Evolutionary conservation across 1,140 invertebrate genomes (phyloP), one percentile per base, ranked within the genome.

Genomic region (Zaprionus lachaisei): DNA sequence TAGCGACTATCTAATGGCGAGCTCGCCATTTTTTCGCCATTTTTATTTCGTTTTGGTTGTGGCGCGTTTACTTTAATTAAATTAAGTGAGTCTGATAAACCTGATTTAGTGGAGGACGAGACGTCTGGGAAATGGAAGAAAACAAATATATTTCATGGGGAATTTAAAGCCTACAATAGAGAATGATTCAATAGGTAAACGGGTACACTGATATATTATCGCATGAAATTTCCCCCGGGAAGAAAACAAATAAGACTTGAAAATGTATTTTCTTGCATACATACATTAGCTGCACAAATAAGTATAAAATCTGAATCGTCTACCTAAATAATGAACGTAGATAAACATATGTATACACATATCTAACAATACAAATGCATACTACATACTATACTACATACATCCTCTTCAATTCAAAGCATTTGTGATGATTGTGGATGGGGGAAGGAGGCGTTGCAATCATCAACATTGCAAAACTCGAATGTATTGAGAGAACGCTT

Each of bases 21-120:
- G 7, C 3, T 47, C n/a, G 41, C 41, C 17, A 44, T 44, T 26
- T 57, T 57, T 56, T 56, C 4, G 54, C 20, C 54, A 31, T 31
- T 56, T 57, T 34, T 26, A 1, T 17, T 47, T 17, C 41, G 6
- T n/a, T 44, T 44, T 44, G 4, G 12, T 14, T 6, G 28, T 31
- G 28, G 28, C 28, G 28, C 28, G 28, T 31, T 55, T n/a, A 26
- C 22, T 57, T 63, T 63, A 47, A 47, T 47, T 47, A 47, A 47
- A 47, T 47, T 47, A 17, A 47, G 41, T 47, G 41, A 47, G 41
- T 47, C 41, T 47, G 41, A 47, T 47, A 47, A 47, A 17, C 41
- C n/a, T 47, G 41, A 47, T 47, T 47, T 47, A 47, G n/a, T 47
- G n/a, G 3, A 47, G n/a, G 15, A 6, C 15, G 6, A n/a, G 26